Evolutionary conservation across 2,888 invertebrate species (phyloP), one percentile per base, ranked within the genome.

Genomic region (Idaea dimidiata): DNA sequence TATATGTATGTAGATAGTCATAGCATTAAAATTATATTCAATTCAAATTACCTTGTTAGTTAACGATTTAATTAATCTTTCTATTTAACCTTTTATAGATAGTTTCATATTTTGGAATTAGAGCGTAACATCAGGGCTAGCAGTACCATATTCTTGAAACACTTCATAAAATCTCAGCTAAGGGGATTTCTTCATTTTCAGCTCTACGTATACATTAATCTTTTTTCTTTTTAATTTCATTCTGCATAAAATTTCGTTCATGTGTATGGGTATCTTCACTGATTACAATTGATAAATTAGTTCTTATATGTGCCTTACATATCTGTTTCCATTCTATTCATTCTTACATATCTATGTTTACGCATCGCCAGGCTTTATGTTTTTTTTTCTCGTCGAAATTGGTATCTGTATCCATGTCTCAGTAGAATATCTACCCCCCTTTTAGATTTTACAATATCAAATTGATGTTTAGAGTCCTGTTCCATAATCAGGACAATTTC

Each of bases 41-140:
- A 63, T 1, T 58, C 43, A 31, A n/a, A n/a, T n/a, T 33, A 8
- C 0, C 63, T 54, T 10, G 59, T n/a, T 60, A 57, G n/a, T n/a
- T 10, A 8, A 32, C 10, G 4, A 32, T 32, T 8, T n/a, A n/a
- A n/a, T n/a, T n/a, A n/a, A n/a, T n/a, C n/a, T n/a, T n/a, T n/a
- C n/a, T n/a, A n/a, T n/a, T n/a, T n/a, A n/a, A n/a, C n/a, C n/a
- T n/a, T n/a, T n/a, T n/a, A n/a, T n/a, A n/a, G n/a, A n/a, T n/a
- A n/a, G n/a, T n/a, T n/a, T n/a, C n/a, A n/a, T n/a, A n/a, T n/a
- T n/a, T n/a, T n/a, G n/a, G n/a, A n/a, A n/a, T n/a, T n/a, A n/a
- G n/a, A n/a, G n/a, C n/a, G n/a, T n/a, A n/a, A n/a, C n/a, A n/a
- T 32, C 32, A 32, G 32, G 32, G 32, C 32, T 32, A 32, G 32